These are phyloP conservation scores for Ammodytes dubius DNA, from an alignment of 2,113 vertebrate species.

Conservation along the genomic window DNA sequence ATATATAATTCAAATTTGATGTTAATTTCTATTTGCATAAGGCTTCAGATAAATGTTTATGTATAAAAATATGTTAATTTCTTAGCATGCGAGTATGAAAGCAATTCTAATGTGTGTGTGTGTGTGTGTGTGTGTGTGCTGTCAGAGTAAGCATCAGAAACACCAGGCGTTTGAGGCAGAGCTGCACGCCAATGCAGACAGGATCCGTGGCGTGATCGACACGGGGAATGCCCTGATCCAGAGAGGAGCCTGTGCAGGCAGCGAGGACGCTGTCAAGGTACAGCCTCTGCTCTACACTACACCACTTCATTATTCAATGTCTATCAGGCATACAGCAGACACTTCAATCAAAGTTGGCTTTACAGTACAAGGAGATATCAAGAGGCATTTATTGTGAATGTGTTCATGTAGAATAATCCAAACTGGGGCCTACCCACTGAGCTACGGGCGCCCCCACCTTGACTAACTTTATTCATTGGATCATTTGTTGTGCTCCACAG, in stretches of 20 bases:
- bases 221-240: slow-evolving; percentile 96
- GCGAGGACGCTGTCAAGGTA: slow-evolving; percentile 98
- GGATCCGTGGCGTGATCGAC: slow-evolving; percentile 96
- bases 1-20: neutral
- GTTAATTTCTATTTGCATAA: neutral
- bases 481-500: slow-evolving; percentile 70
- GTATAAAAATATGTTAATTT: neutral
- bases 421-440: neutral
- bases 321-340: neutral
- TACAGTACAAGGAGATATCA: neutral
- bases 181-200: slow-evolving; percentile 96
- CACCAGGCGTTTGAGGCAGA: slow-evolving; percentile 98
- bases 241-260: slow-evolving; percentile 95
- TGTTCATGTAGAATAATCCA: neutral
- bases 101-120: neutral
- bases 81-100: slow-evolving; percentile 32
- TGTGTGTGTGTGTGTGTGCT: slow-evolving; percentile 18
- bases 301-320: neutral
- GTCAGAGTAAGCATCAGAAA: slow-evolving; percentile 98
- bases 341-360: neutral
- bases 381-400: neutral
- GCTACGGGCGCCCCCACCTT: too few species aligned
- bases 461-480: too few species aligned
- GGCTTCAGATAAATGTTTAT: neutral
- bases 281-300: neutral